phyloP scores from a whole-genome alignment of 2,888 invertebrate species.

The Tribolium freemani region DNA sequence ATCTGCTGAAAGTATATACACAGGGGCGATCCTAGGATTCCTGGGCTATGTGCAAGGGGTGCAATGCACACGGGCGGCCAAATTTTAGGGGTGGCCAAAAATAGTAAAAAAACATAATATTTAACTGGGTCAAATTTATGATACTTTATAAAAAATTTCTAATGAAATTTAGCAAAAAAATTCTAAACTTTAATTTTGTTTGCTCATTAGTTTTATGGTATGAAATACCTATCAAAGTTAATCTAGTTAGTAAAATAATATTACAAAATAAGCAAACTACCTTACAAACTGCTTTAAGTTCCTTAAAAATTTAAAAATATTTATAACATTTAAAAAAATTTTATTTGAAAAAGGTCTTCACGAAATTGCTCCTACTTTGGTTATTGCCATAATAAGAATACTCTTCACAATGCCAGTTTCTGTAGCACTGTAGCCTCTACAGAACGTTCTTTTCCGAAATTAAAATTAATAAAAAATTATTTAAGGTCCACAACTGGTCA shows the following conservation, averaged over 20 bases:
- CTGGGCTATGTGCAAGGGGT: background rate
- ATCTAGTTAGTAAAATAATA: too few species aligned
- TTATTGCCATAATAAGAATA: background rate
- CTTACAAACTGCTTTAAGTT: background rate
- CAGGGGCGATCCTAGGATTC: background rate
- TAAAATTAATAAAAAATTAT: conserved; percentile 49
- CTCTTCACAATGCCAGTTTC: background rate
- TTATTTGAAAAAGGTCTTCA: background rate
- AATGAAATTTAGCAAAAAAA: too few species aligned
- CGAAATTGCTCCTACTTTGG: background rate
- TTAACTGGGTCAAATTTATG: too few species aligned
- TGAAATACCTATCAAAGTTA: too few species aligned
- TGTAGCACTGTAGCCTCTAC: conserved; percentile 11
- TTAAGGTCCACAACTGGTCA: conserved; percentile 41
- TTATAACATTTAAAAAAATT: background rate
- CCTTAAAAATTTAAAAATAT: background rate
- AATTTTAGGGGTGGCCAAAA: background rate
- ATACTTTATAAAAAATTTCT: too few species aligned
- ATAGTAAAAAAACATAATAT: too few species aligned
- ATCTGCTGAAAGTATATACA: too few species aligned
- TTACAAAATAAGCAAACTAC: too few species aligned
- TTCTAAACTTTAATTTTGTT: too few species aligned
- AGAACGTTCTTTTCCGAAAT: conserved; percentile 29
- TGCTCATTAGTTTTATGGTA: too few species aligned
- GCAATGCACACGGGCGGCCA: background rate